These are phyloP conservation scores for Palaemon carinicauda DNA, from an alignment of 1,140 invertebrate genomes.

Conservation along the genomic window DNA sequence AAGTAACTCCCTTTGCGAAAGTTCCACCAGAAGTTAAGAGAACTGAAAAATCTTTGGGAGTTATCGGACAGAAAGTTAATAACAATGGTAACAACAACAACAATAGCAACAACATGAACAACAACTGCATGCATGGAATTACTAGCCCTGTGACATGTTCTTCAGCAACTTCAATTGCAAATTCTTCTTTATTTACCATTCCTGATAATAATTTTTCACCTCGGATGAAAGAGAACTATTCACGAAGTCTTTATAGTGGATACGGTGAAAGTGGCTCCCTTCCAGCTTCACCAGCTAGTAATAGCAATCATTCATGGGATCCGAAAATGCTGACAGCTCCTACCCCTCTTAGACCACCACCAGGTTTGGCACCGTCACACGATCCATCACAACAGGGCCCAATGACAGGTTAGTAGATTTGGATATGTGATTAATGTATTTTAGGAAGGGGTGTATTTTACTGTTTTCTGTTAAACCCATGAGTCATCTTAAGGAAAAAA, in stretches of 20 bases:
- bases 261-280: background rate
- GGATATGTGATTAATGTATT: too few relatives aligned
- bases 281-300: background rate
- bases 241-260: constrained; percentile 26
- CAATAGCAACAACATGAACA: background rate
- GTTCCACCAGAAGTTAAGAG: constrained; percentile 56
- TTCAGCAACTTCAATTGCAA: constrained; percentile 13
- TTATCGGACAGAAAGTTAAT: constrained; percentile 54
- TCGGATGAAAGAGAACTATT: constrained; percentile 27
- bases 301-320: constrained; percentile 44
- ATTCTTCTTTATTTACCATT: constrained; percentile 10
- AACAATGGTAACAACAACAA: background rate
- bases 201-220: constrained; percentile 28
- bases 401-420: constrained; percentile 15
- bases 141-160: constrained; percentile 7
- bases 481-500: too few relatives aligned
- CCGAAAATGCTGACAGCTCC: constrained; percentile 32
- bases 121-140: constrained; percentile 1
- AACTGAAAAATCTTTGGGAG: constrained; percentile 49
- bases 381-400: constrained; percentile 18
- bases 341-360: constrained; percentile 32
- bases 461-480: too few relatives aligned
- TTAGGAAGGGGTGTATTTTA: too few relatives aligned
- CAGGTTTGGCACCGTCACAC: constrained; percentile 29
- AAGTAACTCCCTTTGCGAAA: constrained; percentile 53